Conservation (phyloP, 2,797 vertebrate species). For the Sebastes kiyomatsui region DNA sequence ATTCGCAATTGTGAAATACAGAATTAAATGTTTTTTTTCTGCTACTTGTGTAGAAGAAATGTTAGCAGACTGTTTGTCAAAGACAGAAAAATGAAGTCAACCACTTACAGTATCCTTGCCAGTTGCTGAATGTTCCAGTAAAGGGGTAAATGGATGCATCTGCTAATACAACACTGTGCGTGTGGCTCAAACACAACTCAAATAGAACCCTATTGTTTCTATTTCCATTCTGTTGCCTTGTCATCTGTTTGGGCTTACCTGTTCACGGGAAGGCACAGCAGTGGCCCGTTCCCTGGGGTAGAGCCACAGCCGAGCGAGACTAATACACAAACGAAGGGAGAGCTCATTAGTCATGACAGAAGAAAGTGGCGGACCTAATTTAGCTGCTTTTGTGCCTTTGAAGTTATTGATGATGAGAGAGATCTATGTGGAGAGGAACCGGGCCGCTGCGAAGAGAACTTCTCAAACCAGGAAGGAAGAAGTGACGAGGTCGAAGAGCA, state of each 20-base stretch:
- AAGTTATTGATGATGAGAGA: slow-evolving; percentile 80
- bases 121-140: slow-evolving; percentile 1
- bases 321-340: slow-evolving; percentile 78
- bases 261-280: slow-evolving; percentile 69
- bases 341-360: slow-evolving; percentile 79
- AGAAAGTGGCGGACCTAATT: slow-evolving; percentile 81
- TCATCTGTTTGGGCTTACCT: slow-evolving; percentile 77
- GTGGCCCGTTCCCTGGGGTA: slow-evolving; percentile 71
- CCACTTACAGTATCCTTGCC: background rate
- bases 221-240: slow-evolving; percentile 64
- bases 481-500: slow-evolving; percentile 13
- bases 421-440: slow-evolving; percentile 69
- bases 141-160: slow-evolving; percentile 8
- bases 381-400: slow-evolving; percentile 79
- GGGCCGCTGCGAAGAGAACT: slow-evolving; percentile 21
- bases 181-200: slow-evolving; percentile 45
- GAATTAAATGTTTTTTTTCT: background rate
- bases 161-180: slow-evolving; percentile 7
- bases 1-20: background rate
- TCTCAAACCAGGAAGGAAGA: slow-evolving; percentile 39
- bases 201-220: slow-evolving; percentile 66
- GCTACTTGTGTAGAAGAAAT: background rate
- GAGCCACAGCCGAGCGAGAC: slow-evolving; percentile 74
- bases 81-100: background rate
- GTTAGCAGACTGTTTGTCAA: background rate